phyloP scores from a whole-genome alignment of 2,113 vertebrate species.

The Grantiella picta region DNA sequence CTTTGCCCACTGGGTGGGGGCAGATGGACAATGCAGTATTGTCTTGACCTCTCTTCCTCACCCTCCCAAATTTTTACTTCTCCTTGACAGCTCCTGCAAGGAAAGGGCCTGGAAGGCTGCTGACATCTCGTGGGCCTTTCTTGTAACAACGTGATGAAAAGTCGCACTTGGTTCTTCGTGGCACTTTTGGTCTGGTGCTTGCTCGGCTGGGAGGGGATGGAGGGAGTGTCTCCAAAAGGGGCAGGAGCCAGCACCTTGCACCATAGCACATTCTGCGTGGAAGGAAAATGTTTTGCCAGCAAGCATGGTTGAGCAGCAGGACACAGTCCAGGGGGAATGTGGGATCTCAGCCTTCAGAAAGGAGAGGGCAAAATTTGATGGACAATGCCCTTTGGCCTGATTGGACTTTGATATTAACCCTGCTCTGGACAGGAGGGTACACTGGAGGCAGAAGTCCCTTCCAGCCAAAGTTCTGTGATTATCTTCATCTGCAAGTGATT shows the following conservation, averaged over 20 bases:
- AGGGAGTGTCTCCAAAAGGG: background rate
- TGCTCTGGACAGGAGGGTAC: background rate
- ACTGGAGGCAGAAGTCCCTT: background rate
- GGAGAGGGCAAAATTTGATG: background rate
- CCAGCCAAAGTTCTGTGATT: background rate
- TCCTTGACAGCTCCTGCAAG: background rate
- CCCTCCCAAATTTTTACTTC: background rate
- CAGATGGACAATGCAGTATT: background rate
- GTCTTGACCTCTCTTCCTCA: background rate
- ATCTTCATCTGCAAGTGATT: background rate
- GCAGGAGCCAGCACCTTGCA: background rate
- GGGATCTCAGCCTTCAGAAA: background rate
- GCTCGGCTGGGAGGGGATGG: background rate
- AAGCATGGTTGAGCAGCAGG: rapidly evolving
- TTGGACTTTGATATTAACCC: rapidly evolving
- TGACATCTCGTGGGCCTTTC: slow-evolving; percentile 44
- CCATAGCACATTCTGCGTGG: background rate
- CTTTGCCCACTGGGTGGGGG: background rate
- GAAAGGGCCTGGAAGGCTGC: background rate
- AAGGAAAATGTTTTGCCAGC: background rate
- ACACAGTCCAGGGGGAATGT: background rate
- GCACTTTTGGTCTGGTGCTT: rapidly evolving
- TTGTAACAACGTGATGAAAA: background rate
- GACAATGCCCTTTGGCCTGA: background rate
- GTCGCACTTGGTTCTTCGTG: rapidly evolving